Base-by-base conservation (phyloP, 2,797 vertebrate genomes). In the Malurus splendens region DNA sequence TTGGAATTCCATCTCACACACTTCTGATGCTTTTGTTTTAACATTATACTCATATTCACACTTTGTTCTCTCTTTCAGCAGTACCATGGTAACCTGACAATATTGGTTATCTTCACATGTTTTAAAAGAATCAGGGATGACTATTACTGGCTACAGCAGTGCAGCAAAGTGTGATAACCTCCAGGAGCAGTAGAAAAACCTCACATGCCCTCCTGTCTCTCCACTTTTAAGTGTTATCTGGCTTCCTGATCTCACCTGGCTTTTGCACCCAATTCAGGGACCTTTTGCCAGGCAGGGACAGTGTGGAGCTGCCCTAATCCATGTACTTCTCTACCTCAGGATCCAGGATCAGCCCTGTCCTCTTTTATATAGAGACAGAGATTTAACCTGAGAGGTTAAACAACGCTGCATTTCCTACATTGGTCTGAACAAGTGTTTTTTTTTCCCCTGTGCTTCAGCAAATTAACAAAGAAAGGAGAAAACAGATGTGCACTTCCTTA, bases 401-500 rank as follows among this genome's bases (percentile, higher is more conserved):
- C 12, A 32, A 10, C 25, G 24, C 8, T 47, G 7, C 27, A 39
- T 75, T 77, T 51, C 42, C 14, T 60, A 17, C 41, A 24, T 24
- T 77, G 52, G 62, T 25, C 39, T 32, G 45, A 79, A 48, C 27
- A 55, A 55, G 14, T 10, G 14, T 3, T 4, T 82, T 85, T 85
- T 59, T 22, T 33, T 48, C 68, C 59, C 65, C 32, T n/a, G 7
- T 30, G 14, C 22, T 24, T 42, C 60, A 74, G 33, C 3, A 1
- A 23, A 27, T 59, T 38, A 66, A n/a, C 22, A 81, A 52, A 45
- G 19, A 66, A 60, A 2, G 18, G 22, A 83, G 39, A 72, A 83
- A 78, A 54, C 6, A 47, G 39, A n/a, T 10, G 10, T 33, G 14
- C 7, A 3, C 7, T 51, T 65, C 38, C 51, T 93, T 95, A 98